A percentile compares a stretch with the other conserved stretches of the same genome.
phyloP scores from a whole-genome alignment of 2,113 vertebrate genomes.

The Pimephales promelas region DNA sequence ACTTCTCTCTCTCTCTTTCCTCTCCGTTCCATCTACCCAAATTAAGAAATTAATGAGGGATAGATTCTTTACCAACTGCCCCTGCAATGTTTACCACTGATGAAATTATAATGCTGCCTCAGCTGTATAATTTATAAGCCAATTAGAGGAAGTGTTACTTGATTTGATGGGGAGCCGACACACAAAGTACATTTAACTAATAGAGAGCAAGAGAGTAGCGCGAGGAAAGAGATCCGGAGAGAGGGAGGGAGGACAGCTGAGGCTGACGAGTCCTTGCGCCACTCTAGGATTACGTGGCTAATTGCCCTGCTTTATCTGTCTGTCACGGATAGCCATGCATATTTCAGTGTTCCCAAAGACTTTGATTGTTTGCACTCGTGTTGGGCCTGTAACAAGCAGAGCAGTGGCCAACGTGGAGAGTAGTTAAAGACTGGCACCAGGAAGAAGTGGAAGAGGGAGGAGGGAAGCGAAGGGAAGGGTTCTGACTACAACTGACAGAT shows the following conservation, averaged over 20 bases:
- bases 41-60: slow-evolving; percentile 99
- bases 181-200: slow-evolving; percentile 99
- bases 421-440: slow-evolving; percentile 87
- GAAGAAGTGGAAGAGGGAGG: slow-evolving; percentile 56
- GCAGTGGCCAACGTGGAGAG: slow-evolving; percentile 92
- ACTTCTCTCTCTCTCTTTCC: slow-evolving; percentile 56
- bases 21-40: slow-evolving; percentile 79
- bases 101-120: slow-evolving; percentile 97
- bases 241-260: slow-evolving; percentile 79
- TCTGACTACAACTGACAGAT: slow-evolving; percentile 17
- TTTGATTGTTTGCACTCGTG: slow-evolving; percentile 94
- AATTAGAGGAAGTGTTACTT: slow-evolving; percentile 99
- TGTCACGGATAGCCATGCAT: slow-evolving; percentile 99
- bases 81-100: slow-evolving; percentile 99
- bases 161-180: slow-evolving; percentile 99
- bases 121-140: slow-evolving; percentile 99
- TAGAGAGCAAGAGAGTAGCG: slow-evolving; percentile 79
- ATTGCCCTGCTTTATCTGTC: slow-evolving; percentile 98
- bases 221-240: slow-evolving; percentile 47
- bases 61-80: slow-evolving; percentile 91
- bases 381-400: slow-evolving; percentile 92
- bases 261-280: slow-evolving; percentile 80
- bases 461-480: slow-evolving; percentile 26
- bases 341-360: slow-evolving; percentile 99
- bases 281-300: slow-evolving; percentile 97